A percentile compares a stretch with the other conserved stretches of the same genome.
These are phyloP conservation scores for Aurelia aurita DNA, from an alignment of 30 jellyfish, hydroid and myxozoan genomes.

Conservation along the genomic window DNA sequence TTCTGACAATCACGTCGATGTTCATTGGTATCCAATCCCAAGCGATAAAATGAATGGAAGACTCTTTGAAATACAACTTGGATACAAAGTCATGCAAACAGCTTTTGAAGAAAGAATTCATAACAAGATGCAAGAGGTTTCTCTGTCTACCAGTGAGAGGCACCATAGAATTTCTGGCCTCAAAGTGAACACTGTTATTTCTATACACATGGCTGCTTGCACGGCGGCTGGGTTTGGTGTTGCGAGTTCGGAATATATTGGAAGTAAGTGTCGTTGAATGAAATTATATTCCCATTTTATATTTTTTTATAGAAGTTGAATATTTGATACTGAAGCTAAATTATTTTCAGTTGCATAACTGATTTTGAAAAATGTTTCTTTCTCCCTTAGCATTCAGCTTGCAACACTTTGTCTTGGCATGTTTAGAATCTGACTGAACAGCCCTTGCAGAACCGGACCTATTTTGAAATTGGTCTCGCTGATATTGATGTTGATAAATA, in stretches of 20 bases:
- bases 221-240: conserved; percentile 18
- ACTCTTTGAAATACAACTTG: neutral
- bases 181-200: conserved; percentile 9
- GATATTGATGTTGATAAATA: too few species aligned
- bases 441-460: too few species aligned
- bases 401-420: too few species aligned
- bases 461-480: too few species aligned
- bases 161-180: conserved; percentile 16
- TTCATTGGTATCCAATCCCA: conserved; percentile 5
- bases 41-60: conserved; percentile 5
- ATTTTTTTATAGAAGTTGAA: too few species aligned
- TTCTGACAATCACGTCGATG: neutral
- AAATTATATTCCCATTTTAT: too few species aligned
- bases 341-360: too few species aligned
- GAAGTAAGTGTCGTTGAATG: conserved; percentile 23
- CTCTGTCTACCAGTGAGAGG: neutral
- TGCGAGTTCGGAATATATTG: conserved; percentile 10
- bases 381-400: too few species aligned
- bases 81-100: neutral
- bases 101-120: neutral
- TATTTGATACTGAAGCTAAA: too few species aligned
- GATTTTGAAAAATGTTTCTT: too few species aligned
- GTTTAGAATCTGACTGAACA: too few species aligned
- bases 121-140: neutral
- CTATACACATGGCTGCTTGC: neutral